Conservation (phyloP, 2,888 invertebrate species). For the Patella ulyssiponensis region DNA sequence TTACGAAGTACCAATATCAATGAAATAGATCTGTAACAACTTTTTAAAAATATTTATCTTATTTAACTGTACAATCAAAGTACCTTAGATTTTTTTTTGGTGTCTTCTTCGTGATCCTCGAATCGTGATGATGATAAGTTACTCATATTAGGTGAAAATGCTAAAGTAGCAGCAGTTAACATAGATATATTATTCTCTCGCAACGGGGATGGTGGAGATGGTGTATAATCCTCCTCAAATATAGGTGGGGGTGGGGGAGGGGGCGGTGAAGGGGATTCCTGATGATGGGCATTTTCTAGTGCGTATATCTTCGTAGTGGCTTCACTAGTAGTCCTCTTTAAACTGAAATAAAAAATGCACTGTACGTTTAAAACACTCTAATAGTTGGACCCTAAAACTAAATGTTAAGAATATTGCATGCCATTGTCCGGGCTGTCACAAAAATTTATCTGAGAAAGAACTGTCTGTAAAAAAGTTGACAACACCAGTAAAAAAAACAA, state of each 20-base stretch:
- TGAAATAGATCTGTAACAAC: background rate
- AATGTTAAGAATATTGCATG: too few species aligned
- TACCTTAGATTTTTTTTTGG: slow-evolving; percentile 54
- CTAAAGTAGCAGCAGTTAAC: background rate
- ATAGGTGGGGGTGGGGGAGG: slow-evolving; percentile 60
- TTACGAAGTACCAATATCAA: background rate
- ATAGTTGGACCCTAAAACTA: too few species aligned
- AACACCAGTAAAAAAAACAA: too few species aligned
- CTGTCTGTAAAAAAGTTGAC: too few species aligned
- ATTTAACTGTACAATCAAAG: slow-evolving; percentile 14
- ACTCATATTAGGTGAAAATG: slow-evolving; percentile 42
- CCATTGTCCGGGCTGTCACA: too few species aligned
- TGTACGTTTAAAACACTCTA: too few species aligned
- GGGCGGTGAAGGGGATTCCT: slow-evolving; percentile 39
- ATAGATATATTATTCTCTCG: slow-evolving; percentile 20
- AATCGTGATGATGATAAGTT: slow-evolving; percentile 51
- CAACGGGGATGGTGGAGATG: slow-evolving; percentile 44
- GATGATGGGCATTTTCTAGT: background rate
- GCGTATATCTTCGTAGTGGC: background rate
- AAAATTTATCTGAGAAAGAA: too few species aligned
- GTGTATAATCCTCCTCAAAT: slow-evolving; percentile 44
- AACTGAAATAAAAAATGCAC: slow-evolving; percentile 14
- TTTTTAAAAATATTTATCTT: too few species aligned
- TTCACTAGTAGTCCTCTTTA: slow-evolving; percentile 26
- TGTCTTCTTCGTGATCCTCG: slow-evolving; percentile 56